Evolutionary conservation across 2,113 vertebrate genomes (phyloP).

Genomic region (Camelus bactrianus): DNA sequence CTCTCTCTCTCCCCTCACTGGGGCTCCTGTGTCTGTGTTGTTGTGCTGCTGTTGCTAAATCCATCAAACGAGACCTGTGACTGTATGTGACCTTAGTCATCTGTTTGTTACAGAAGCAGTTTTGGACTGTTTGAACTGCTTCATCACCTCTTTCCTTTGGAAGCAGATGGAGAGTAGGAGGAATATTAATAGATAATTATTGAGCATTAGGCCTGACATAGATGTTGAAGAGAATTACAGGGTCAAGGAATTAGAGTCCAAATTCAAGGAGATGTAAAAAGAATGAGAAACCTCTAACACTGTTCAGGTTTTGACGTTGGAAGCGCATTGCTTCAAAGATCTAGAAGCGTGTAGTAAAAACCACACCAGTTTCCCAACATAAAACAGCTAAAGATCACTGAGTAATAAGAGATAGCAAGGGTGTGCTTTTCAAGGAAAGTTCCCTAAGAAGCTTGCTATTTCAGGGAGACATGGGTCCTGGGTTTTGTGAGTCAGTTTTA

Average conservation of each 20-base stretch:
- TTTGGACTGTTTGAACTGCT: not conserved
- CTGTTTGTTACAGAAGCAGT: not conserved
- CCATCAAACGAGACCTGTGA: not conserved
- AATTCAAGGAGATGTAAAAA: constrained; percentile 53
- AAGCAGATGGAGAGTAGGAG: not conserved
- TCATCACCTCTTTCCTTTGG: not conserved
- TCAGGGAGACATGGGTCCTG: not conserved
- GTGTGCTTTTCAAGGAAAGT: not conserved
- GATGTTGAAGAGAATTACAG: constrained; percentile 25
- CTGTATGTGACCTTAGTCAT: not conserved
- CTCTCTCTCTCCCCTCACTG: not conserved
- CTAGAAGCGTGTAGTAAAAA: constrained; percentile 8
- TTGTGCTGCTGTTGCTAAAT: not conserved
- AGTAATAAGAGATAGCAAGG: not conserved
- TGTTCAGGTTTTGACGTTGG: constrained; percentile 61
- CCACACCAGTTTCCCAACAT: not conserved
- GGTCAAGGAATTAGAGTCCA: constrained; percentile 19
- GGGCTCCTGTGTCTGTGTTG: rapidly evolving
- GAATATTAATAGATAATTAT: constrained; percentile 34
- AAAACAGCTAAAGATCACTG: constrained; percentile 53
- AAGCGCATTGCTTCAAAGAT: constrained; percentile 17
- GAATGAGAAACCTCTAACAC: constrained; percentile 8
- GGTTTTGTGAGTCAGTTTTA: constrained; percentile 38
- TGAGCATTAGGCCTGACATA: constrained; percentile 10
- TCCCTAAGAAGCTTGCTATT: constrained; percentile 21